phyloP scores from a whole-genome alignment of 2,888 invertebrate species.

The Osedax fenrisi region DNA sequence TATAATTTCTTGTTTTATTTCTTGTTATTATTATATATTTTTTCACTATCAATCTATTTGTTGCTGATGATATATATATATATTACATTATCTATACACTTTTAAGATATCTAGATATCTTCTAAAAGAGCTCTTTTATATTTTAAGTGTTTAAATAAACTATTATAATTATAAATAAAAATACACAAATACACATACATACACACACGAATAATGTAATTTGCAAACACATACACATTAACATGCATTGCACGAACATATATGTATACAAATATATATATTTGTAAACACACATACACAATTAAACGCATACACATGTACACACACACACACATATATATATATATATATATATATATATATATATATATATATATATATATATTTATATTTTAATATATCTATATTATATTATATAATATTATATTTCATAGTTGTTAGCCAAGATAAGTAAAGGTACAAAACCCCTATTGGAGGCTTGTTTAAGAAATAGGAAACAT shows the following conservation, averaged over 20 bases:
- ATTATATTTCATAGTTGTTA: slow-evolving; percentile 3
- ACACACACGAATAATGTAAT: not conserved
- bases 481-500: not conserved
- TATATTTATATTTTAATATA: not conserved
- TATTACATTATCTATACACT: too few relatives aligned
- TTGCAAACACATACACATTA: not conserved
- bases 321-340: not conserved
- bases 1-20: too few relatives aligned
- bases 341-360: slow-evolving; percentile 11
- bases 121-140: too few relatives aligned
- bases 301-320: not conserved
- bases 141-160: too few relatives aligned
- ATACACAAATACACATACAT: too few relatives aligned
- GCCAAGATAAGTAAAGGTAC: not conserved
- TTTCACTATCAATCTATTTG: too few relatives aligned
- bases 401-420: not conserved
- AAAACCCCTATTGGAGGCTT: not conserved
- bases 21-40: not conserved
- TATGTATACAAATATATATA: not conserved
- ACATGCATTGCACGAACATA: not conserved
- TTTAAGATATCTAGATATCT: too few relatives aligned
- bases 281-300: not conserved
- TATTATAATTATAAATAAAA: too few relatives aligned
- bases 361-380: not conserved
- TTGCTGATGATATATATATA: too few relatives aligned